phyloP scores from a whole-genome alignment of 64 coral and sea anemone genomes.

The Catalaphyllia jardinei region DNA sequence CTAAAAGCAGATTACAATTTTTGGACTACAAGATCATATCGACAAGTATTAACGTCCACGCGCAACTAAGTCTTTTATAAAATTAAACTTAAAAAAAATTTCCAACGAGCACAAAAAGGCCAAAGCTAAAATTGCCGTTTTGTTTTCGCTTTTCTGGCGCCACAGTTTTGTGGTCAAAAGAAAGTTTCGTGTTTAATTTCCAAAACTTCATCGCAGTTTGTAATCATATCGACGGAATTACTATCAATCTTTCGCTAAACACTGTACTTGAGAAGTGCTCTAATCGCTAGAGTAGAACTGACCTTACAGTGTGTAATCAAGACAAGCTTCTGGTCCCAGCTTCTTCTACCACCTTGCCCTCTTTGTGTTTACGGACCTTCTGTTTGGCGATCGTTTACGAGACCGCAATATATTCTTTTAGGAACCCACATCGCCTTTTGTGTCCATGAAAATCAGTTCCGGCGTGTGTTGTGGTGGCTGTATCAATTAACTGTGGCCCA shows the following conservation, averaged over 20 bases:
- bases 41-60: not conserved
- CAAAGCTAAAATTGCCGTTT: not conserved
- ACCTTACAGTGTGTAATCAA: not conserved
- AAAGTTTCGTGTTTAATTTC: not conserved
- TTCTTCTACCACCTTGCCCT: not conserved
- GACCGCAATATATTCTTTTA: conserved; percentile 40
- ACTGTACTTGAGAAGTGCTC: not conserved
- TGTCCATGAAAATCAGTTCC: conserved; percentile 34
- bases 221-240: not conserved
- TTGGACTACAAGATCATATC: not conserved
- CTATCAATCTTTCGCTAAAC: not conserved
- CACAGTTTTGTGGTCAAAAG: conserved; percentile 30
- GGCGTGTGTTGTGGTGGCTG: conserved; percentile 31
- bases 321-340: not conserved
- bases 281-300: not conserved
- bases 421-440: conserved; percentile 34
- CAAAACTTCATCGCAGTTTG: not conserved
- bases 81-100: not conserved
- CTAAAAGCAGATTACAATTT: not conserved
- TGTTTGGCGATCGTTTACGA: not conserved
- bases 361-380: not conserved
- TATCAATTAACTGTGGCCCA: conserved; percentile 52
- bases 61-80: not conserved
- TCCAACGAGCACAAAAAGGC: not conserved
- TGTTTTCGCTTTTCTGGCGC: not conserved